Conservation (phyloP, 1,140 invertebrate species). For the Aphidius ervi region DNA sequence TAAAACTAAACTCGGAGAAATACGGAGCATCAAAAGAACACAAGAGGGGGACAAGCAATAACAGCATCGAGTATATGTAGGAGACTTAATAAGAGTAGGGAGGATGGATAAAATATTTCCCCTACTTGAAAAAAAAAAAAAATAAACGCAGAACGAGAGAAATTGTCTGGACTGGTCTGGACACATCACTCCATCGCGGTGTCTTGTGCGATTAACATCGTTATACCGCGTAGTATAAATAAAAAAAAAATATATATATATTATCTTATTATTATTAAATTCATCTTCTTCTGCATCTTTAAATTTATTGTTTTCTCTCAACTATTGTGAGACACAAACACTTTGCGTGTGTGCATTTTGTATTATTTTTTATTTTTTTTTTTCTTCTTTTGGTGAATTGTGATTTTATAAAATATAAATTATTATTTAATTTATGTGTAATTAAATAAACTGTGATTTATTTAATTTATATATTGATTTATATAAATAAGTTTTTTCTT, state of each 20-base stretch:
- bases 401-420: too few relatives aligned
- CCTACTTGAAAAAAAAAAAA: not conserved
- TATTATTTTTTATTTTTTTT: too few relatives aligned
- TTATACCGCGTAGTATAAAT: not conserved
- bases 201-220: slow-evolving; percentile 27
- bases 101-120: slow-evolving; percentile 35
- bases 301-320: not conserved
- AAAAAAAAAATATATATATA: too few relatives aligned
- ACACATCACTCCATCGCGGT: slow-evolving; percentile 31
- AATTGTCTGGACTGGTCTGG: slow-evolving; percentile 33
- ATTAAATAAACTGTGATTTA: too few relatives aligned
- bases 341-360: too few relatives aligned
- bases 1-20: too few relatives aligned
- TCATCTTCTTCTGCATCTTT: not conserved
- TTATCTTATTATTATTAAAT: not conserved
- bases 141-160: slow-evolving; percentile 32
- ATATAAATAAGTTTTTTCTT: too few relatives aligned
- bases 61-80: slow-evolving; percentile 11
- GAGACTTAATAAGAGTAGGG: slow-evolving; percentile 19
- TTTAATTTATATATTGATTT: too few relatives aligned
- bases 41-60: slow-evolving; percentile 13
- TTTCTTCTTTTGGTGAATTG: too few relatives aligned
- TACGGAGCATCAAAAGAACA: too few relatives aligned
- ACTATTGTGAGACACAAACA: too few relatives aligned
- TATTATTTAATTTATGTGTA: too few relatives aligned